Evolutionary conservation across 1,140 invertebrate genomes (phyloP).

Genomic region (Muscidifurax raptorellus): DNA sequence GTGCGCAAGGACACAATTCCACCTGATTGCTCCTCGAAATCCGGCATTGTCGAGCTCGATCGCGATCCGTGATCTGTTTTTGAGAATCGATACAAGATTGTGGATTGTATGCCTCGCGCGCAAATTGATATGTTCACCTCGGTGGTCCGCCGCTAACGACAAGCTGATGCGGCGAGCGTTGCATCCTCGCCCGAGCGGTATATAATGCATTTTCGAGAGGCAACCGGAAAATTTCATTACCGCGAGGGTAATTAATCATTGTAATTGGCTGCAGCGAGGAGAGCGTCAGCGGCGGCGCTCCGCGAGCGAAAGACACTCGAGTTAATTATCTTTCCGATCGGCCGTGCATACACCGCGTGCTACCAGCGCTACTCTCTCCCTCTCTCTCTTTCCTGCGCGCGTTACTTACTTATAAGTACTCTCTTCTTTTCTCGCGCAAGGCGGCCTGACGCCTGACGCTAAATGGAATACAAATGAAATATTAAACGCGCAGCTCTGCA

Average conservation of each 20-base stretch:
- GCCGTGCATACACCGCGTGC: too few species aligned
- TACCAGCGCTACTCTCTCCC: not conserved
- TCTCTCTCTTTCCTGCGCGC: not conserved
- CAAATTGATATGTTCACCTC: conserved; percentile 45
- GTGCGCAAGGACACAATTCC: not conserved
- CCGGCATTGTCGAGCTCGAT: not conserved
- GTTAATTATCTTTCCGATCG: conserved; percentile 41
- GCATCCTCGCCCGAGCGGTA: not conserved
- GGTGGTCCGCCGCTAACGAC: conserved; percentile 23
- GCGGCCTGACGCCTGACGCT: conserved; percentile 13
- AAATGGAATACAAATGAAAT: conserved; percentile 43
- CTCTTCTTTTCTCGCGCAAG: too few species aligned
- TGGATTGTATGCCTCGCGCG: too few species aligned
- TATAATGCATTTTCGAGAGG: not conserved
- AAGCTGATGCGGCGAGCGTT: too few species aligned
- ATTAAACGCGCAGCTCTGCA: not conserved
- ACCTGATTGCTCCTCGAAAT: not conserved
- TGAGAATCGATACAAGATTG: conserved; percentile 24
- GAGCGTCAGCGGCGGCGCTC: not conserved
- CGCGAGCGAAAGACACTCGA: conserved; percentile 5
- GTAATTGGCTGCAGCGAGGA: conserved; percentile 18
- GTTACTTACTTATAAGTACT: too few species aligned
- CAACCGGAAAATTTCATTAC: conserved; percentile 43
- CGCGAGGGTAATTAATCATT: conserved; percentile 48
- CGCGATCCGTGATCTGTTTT: too few species aligned